phyloP scores from a whole-genome alignment of 2,888 invertebrate species.

The Smittia aterrima region DNA sequence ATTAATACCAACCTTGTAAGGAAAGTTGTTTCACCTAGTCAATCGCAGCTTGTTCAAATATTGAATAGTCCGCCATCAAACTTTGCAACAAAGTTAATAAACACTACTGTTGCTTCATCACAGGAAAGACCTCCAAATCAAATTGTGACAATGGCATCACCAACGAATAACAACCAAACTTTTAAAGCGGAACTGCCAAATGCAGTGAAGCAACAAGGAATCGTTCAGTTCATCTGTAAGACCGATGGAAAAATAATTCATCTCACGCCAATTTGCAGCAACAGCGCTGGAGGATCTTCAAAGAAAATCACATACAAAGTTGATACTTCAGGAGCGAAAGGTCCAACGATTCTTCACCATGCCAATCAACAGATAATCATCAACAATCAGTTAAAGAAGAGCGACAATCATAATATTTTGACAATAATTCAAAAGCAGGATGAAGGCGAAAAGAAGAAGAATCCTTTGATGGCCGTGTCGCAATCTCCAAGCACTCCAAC shows the following conservation, averaged over 20 bases:
- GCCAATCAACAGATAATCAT: slow-evolving; percentile 33
- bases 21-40: not conserved
- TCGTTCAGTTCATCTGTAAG: slow-evolving; percentile 65
- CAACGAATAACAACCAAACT: slow-evolving; percentile 50
- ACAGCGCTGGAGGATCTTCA: slow-evolving; percentile 56
- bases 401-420: slow-evolving; percentile 43
- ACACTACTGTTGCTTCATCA: not conserved
- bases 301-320: slow-evolving; percentile 51
- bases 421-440: slow-evolving; percentile 42
- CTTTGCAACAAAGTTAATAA: slow-evolving; percentile 12
- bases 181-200: slow-evolving; percentile 27
- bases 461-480: not conserved
- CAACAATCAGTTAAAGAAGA: slow-evolving; percentile 32
- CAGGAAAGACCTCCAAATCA: slow-evolving; percentile 9
- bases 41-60: slow-evolving; percentile 41
- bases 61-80: slow-evolving; percentile 42
- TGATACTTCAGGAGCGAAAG: slow-evolving; percentile 35
- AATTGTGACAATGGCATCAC: not conserved
- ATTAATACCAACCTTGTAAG: not conserved
- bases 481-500: slow-evolving; percentile 46
- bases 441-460: slow-evolving; percentile 22
- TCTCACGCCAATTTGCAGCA: slow-evolving; percentile 57
- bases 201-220: slow-evolving; percentile 54
- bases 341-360: slow-evolving; percentile 47
- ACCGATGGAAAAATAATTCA: slow-evolving; percentile 62